Conservation (phyloP, 37 sponge, comb jelly and placozoan species). For the Halichondria panicea region DNA sequence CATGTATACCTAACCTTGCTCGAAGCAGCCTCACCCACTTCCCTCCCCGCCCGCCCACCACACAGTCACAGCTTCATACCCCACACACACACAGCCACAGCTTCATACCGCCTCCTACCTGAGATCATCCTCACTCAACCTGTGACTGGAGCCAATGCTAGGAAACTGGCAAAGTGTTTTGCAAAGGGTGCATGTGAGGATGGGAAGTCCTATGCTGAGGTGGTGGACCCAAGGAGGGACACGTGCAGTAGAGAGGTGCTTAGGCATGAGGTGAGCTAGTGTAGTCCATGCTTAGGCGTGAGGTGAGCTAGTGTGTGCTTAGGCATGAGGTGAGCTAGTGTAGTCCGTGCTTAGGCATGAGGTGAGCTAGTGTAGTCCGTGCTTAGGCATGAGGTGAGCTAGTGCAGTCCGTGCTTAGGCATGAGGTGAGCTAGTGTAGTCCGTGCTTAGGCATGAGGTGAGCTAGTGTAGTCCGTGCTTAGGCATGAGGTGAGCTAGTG, state of each 20-base stretch:
- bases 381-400: too few relatives aligned
- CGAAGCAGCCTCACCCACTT: background rate
- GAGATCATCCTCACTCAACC: slow-evolving; percentile 79
- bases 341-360: too few relatives aligned
- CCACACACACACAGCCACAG: slow-evolving; percentile 62
- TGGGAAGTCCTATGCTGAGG: slow-evolving; percentile 59
- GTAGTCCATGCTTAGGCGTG: too few relatives aligned
- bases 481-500: too few relatives aligned
- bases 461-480: too few relatives aligned
- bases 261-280: slow-evolving; percentile 69
- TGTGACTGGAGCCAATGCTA: slow-evolving; percentile 74
- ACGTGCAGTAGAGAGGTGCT: slow-evolving; percentile 94
- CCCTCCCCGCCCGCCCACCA: background rate
- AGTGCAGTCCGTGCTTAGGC: too few relatives aligned
- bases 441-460: too few relatives aligned
- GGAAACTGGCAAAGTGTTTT: slow-evolving; percentile 86
- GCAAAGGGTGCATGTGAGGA: slow-evolving; percentile 78
- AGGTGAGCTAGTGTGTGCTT: too few relatives aligned
- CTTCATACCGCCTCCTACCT: slow-evolving; percentile 92
- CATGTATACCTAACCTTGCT: background rate
- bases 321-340: too few relatives aligned
- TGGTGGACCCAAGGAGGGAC: slow-evolving; percentile 76
- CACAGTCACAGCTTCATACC: background rate
- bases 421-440: too few relatives aligned
- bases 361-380: too few relatives aligned